Percentiles rank a stretch among this genome's conserved stretches.
phyloP scores from a whole-genome alignment of 2,888 invertebrate genomes.

The Drosophila infuscata region DNA sequence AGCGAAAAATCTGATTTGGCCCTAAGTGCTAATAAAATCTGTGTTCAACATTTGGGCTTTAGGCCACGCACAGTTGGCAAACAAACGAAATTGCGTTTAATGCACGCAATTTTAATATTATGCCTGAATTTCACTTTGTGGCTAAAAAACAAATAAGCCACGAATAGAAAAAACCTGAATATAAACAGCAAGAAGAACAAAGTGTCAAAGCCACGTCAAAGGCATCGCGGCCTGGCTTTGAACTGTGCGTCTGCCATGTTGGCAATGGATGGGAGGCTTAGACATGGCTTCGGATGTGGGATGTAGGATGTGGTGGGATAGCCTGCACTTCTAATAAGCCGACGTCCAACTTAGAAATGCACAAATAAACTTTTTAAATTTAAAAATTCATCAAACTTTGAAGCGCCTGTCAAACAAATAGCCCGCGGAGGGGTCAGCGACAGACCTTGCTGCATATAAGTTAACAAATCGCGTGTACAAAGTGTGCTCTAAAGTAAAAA shows the following conservation, averaged over 20 bases:
- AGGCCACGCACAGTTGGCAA: constrained; percentile 29
- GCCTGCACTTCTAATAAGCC: constrained; percentile 73
- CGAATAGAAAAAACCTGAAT: constrained; percentile 10
- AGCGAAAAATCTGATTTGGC: constrained; percentile 5
- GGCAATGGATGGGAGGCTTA: neutral
- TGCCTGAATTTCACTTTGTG: constrained; percentile 49
- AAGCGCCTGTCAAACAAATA: constrained; percentile 70
- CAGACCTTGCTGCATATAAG: constrained; percentile 35
- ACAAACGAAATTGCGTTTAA: constrained; percentile 57
- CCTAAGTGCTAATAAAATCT: constrained; percentile 59
- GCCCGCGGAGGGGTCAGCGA: constrained; percentile 54
- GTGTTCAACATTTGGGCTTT: constrained; percentile 12
- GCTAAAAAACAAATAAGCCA: constrained; percentile 37
- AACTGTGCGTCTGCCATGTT: constrained; percentile 41
- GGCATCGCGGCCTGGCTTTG: constrained; percentile 51
- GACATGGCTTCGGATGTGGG: neutral
- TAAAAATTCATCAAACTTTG: constrained; percentile 80
- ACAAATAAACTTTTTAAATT: constrained; percentile 81
- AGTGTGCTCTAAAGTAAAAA: constrained; percentile 25
- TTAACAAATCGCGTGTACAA: constrained; percentile 35
- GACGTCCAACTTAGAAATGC: constrained; percentile 74
- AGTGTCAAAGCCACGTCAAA: constrained; percentile 50
- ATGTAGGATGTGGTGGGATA: neutral
- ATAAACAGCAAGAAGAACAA: constrained; percentile 30
- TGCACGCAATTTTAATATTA: constrained; percentile 50